These are phyloP conservation scores for Diplodus sargus DNA, from an alignment of 2,797 vertebrate species.

Conservation along the genomic window DNA sequence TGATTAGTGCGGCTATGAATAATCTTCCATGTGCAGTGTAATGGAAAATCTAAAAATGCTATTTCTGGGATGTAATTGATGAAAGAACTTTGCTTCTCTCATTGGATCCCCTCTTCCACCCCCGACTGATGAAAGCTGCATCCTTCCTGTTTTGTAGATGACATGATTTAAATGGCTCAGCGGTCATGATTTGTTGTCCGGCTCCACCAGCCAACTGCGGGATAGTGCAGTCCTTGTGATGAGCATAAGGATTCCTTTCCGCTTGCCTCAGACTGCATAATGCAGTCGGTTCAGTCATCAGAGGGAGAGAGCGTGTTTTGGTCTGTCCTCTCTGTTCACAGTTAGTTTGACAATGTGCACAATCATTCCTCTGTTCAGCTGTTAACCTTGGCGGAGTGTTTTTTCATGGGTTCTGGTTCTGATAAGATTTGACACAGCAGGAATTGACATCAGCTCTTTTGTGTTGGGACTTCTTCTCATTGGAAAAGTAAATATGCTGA, in stretches of 20 bases:
- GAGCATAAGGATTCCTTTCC: constrained; percentile 77
- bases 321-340: constrained; percentile 47
- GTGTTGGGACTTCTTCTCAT: constrained; percentile 8
- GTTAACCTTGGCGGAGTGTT: constrained; percentile 19
- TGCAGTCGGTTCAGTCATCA: constrained; percentile 65
- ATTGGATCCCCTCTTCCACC: constrained; percentile 4
- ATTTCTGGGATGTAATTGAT: not conserved
- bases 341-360: constrained; percentile 53
- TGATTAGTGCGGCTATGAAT: not conserved
- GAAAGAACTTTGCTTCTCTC: not conserved
- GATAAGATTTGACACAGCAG: constrained; percentile 25
- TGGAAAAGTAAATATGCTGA: constrained; percentile 37
- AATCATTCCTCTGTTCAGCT: constrained; percentile 47
- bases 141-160: constrained; percentile 68
- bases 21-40: not conserved
- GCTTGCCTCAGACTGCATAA: constrained; percentile 81
- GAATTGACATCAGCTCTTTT: constrained; percentile 8
- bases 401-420: constrained; percentile 25
- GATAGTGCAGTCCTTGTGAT: constrained; percentile 79
- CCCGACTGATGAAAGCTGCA: constrained; percentile 10
- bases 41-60: not conserved
- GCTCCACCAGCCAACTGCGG: constrained; percentile 50
- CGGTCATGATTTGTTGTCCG: constrained; percentile 57
- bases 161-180: constrained; percentile 67
- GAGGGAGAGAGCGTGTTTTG: constrained; percentile 53